A percentile compares a stretch with the other conserved stretches of the same genome.
phyloP scores from a whole-genome alignment of 2,888 invertebrate genomes.

The Cybosia mesomella region DNA sequence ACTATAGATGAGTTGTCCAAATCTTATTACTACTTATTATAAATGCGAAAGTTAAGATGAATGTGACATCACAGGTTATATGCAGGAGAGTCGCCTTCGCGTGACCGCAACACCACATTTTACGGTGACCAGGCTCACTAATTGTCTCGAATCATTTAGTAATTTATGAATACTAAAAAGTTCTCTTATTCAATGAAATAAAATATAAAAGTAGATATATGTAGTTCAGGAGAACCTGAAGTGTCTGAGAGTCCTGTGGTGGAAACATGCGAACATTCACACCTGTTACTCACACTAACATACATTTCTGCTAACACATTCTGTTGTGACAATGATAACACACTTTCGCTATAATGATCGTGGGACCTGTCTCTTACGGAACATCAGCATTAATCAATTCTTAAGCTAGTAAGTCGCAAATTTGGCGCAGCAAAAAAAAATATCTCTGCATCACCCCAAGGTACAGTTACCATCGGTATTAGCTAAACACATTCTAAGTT shows the following conservation, averaged over 20 bases:
- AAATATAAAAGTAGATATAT: too few species aligned
- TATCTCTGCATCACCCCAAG: too few species aligned
- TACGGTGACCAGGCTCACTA: too few species aligned
- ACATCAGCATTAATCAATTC: neutral
- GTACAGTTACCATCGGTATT: too few species aligned
- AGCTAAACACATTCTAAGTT: too few species aligned
- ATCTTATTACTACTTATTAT: too few species aligned
- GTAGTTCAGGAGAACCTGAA: neutral
- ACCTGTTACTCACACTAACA: neutral
- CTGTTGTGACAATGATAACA: neutral
- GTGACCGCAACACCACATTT: too few species aligned
- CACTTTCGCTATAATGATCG: neutral
- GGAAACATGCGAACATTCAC: neutral
- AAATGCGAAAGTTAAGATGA: neutral
- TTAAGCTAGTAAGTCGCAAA: too few species aligned
- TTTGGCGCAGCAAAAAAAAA: too few species aligned
- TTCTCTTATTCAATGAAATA: neutral
- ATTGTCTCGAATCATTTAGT: too few species aligned
- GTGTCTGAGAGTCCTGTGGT: neutral
- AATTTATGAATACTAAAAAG: neutral
- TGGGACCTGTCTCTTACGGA: neutral
- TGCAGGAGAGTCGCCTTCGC: too few species aligned
- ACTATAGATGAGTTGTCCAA: neutral
- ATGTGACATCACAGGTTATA: neutral
- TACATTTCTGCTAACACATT: constrained; percentile 1